Evolutionary conservation across 2,113 vertebrate species (phyloP).

Genomic region (Bubo scandiacus): DNA sequence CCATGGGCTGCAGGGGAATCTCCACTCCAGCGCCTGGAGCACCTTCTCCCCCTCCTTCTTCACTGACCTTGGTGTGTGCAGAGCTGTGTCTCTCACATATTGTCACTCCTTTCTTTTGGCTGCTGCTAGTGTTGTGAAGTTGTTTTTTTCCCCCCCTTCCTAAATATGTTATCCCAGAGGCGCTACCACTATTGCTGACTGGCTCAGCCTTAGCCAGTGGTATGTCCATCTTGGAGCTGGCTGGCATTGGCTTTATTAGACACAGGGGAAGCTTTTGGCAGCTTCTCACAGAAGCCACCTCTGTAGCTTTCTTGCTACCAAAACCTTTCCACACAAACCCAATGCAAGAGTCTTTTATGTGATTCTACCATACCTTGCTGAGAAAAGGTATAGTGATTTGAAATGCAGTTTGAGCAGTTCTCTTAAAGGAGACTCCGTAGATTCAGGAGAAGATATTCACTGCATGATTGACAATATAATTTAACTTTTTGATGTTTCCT

Average conservation of each 20-base stretch:
- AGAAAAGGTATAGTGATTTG: neutral
- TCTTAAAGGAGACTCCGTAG: neutral
- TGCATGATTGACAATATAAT: neutral
- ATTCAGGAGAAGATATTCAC: neutral
- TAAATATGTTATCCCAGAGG: too few species aligned
- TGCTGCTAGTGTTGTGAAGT: neutral
- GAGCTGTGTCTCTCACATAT: too few species aligned
- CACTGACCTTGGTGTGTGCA: too few species aligned
- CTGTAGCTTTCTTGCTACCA: neutral
- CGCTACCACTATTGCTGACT: neutral
- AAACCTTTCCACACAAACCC: neutral
- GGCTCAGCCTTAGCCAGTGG: neutral
- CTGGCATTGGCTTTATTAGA: neutral
- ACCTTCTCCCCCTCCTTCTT: too few species aligned
- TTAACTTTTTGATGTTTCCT: neutral
- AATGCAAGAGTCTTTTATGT: neutral
- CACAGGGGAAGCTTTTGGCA: neutral
- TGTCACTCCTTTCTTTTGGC: neutral
- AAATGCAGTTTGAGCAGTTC: neutral
- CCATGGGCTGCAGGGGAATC: neutral
- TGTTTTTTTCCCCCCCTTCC: neutral
- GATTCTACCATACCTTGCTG: neutral
- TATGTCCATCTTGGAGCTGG: neutral
- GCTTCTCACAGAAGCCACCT: neutral
- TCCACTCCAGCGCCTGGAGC: too few species aligned